phyloP scores from a whole-genome alignment of 1,140 invertebrate genomes.

The Drosophila navojoa region DNA sequence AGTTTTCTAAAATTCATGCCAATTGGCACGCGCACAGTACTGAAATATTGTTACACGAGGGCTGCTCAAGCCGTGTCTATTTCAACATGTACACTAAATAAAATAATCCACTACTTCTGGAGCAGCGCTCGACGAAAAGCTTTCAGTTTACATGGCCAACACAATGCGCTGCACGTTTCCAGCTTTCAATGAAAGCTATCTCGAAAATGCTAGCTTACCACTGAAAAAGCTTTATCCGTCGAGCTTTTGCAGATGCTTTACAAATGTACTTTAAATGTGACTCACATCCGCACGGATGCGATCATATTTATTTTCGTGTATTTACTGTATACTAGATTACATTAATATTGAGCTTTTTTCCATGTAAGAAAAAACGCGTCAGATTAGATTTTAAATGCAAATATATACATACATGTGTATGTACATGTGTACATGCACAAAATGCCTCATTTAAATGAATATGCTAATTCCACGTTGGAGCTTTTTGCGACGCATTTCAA shows the following conservation, averaged over 20 bases:
- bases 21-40: conserved; percentile 32
- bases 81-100: neutral
- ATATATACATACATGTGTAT: neutral
- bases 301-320: conserved; percentile 35
- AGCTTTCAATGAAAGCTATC: conserved; percentile 26
- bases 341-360: neutral
- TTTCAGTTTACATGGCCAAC: conserved; percentile 16
- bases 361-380: too few relatives aligned
- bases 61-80: neutral
- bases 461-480: neutral
- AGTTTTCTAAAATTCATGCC: conserved; percentile 35
- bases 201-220: conserved; percentile 16
- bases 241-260: conserved; percentile 13
- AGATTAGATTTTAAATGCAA: neutral
- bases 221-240: neutral
- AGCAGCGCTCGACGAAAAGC: conserved; percentile 18
- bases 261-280: conserved; percentile 21
- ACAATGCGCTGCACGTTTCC: conserved; percentile 17
- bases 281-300: conserved; percentile 8
- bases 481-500: conserved; percentile 1
- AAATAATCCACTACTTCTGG: neutral
- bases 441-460: conserved; percentile 1
- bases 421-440: too few relatives aligned
- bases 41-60: conserved; percentile 15
- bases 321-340: conserved; percentile 5